Base-by-base conservation (phyloP, 2,888 invertebrate species). In the Ditula angustiorana region DNA sequence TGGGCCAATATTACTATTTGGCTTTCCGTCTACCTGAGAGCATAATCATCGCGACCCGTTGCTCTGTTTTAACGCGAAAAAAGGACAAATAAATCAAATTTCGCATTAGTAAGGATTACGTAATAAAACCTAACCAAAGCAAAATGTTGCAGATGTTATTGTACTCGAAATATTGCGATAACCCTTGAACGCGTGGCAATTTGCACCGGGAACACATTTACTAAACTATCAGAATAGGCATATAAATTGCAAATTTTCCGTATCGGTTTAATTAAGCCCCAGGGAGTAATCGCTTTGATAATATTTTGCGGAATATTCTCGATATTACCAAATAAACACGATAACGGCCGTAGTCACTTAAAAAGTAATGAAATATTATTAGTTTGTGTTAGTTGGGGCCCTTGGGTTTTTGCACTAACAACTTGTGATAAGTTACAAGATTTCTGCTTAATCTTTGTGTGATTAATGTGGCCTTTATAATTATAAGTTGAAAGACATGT, bases 161-260 rank as follows among this genome's bases (percentile, higher is more conserved):
- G 19, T 41, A 19, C 10, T 41, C 41, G 2, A 41, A 41, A 41
- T 41, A 41, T 41, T 41, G 10, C 41, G 41, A 41, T 41, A 41
- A 19, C 19, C 19, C 19, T 8, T 7, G 41, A 41, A 41, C n/a
- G 41, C 19, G 19, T 8, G 19, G 19, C 41, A 41, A 41, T 41
- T 41, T 26, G 49, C 28, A 16, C 16, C 5, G 16, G 24, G 49
- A 49, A 28, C 26, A 49, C 49, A 49, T 49, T 49, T 26, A 26
- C 16, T 28, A 49, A 49, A 49, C 28, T 28, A 49, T 49, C 49
- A 49, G 16, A 49, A 16, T 28, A 19, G 16, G 28, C 49, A 41
- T 41, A 41, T 55, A 37, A 37, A 37, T 55, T 24, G 37, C 16
- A 13, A 49, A 55, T 55, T 37, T 16, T 24, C 53, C 24, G 37